Conservation (phyloP, 2,888 invertebrate species). For the Orgyia antiqua region DNA sequence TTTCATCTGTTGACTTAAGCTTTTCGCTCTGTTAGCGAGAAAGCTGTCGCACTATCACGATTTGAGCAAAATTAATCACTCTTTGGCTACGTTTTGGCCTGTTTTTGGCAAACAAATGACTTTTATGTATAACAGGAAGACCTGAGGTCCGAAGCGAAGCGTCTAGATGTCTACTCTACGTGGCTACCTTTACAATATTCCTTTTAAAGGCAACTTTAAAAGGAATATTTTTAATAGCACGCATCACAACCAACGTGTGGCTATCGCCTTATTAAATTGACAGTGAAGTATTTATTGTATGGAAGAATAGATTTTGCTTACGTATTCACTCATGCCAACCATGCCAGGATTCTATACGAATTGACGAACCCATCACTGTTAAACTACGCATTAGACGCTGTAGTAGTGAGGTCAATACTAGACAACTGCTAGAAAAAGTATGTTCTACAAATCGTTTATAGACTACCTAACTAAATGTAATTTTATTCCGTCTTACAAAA, state of each 20-base stretch:
- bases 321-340: slow-evolving; percentile 67
- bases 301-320: slow-evolving; percentile 57
- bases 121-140: slow-evolving; percentile 60
- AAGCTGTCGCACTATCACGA: slow-evolving; percentile 5
- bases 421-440: too few relatives aligned
- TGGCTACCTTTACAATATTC: slow-evolving; percentile 56
- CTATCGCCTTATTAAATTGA: slow-evolving; percentile 67
- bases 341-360: slow-evolving; percentile 31
- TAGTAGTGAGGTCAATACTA: too few relatives aligned
- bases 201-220: slow-evolving; percentile 45
- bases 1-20: slow-evolving; percentile 9
- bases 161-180: slow-evolving; percentile 70
- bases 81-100: slow-evolving; percentile 54
- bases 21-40: slow-evolving; percentile 5
- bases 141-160: slow-evolving; percentile 70
- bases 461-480: too few relatives aligned
- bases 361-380: slow-evolving; percentile 4
- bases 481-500: too few relatives aligned
- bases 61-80: slow-evolving; percentile 25
- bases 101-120: slow-evolving; percentile 58
- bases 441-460: too few relatives aligned
- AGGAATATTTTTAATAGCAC: slow-evolving; percentile 63
- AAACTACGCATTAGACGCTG: too few relatives aligned
- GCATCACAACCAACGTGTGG: slow-evolving; percentile 75
- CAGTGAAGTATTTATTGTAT: slow-evolving; percentile 54